Conservation (phyloP, 2,888 invertebrate species). For the Melieria crassipennis region DNA sequence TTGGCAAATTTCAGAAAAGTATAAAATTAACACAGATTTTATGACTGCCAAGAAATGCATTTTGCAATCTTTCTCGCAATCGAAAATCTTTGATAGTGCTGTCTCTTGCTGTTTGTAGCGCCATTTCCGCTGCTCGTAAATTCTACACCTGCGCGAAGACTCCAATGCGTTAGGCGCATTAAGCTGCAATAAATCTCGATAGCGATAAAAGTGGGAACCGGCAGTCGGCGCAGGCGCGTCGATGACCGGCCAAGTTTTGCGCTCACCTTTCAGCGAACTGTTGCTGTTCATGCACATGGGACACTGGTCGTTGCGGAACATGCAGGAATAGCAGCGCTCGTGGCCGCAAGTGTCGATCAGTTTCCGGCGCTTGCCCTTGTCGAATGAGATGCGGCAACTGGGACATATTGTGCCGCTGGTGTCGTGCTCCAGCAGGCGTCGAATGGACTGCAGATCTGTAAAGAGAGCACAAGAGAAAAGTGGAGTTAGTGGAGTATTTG, state of each 20-base stretch:
- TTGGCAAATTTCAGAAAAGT: too few species aligned
- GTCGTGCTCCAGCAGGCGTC: constrained; percentile 81
- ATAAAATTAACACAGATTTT: too few species aligned
- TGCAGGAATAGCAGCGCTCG: constrained; percentile 93
- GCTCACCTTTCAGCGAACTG: constrained; percentile 63
- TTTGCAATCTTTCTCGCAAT: too few species aligned
- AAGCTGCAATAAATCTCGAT: too few species aligned
- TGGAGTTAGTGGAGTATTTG: background rate
- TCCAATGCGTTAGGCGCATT: too few species aligned
- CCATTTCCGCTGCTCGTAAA: too few species aligned
- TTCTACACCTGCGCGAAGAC: too few species aligned
- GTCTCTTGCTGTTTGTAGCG: too few species aligned
- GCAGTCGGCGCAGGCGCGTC: too few species aligned
- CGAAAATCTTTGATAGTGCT: too few species aligned
- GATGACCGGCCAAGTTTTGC: background rate
- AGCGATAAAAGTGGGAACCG: too few species aligned
- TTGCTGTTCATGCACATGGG: constrained; percentile 78
- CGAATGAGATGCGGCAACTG: constrained; percentile 92
- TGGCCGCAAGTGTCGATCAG: constrained; percentile 96
- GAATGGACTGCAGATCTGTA: constrained; percentile 85
- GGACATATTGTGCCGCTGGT: constrained; percentile 78
- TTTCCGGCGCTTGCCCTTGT: constrained; percentile 95
- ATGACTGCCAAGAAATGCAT: too few species aligned
- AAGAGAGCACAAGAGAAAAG: background rate
- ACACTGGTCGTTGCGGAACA: constrained; percentile 92